A percentile compares a stretch with the other conserved stretches of the same genome.
phyloP scores from a whole-genome alignment of 2,113 vertebrate genomes.

The Desmodus rotundus region DNA sequence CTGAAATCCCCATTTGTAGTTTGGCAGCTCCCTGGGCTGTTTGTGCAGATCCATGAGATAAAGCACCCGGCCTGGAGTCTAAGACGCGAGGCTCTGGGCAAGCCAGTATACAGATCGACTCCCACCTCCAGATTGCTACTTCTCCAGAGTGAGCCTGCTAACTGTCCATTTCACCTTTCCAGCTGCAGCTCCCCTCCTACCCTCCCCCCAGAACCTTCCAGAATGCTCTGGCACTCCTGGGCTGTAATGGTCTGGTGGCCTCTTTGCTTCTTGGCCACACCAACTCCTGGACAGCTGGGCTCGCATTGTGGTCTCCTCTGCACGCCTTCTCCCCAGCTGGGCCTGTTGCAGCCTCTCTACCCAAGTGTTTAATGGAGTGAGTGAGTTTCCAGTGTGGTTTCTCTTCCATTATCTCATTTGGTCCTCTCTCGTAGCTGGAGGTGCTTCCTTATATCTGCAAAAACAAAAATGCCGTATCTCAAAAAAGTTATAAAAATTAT shows the following conservation, averaged over 20 bases:
- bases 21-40: neutral
- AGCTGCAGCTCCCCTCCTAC: neutral
- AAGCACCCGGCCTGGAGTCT: accelerated
- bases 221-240: neutral
- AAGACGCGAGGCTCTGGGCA: neutral
- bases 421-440: neutral
- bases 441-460: neutral
- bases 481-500: neutral
- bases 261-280: neutral
- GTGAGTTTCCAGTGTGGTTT: neutral
- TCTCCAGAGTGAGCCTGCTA: neutral
- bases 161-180: neutral
- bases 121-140: neutral
- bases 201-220: neutral
- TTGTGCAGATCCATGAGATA: neutral
- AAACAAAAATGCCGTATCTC: neutral
- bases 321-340: neutral
- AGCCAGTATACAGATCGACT: neutral
- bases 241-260: neutral
- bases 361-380: neutral
- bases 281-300: neutral
- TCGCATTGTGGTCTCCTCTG: accelerated
- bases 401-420: neutral
- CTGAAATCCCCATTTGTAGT: neutral
- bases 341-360: neutral